A percentile compares a stretch with the other conserved stretches of the same genome.
Conservation (phyloP, 92 coral and sea anemone species). For the Blastomussa wellsi region DNA sequence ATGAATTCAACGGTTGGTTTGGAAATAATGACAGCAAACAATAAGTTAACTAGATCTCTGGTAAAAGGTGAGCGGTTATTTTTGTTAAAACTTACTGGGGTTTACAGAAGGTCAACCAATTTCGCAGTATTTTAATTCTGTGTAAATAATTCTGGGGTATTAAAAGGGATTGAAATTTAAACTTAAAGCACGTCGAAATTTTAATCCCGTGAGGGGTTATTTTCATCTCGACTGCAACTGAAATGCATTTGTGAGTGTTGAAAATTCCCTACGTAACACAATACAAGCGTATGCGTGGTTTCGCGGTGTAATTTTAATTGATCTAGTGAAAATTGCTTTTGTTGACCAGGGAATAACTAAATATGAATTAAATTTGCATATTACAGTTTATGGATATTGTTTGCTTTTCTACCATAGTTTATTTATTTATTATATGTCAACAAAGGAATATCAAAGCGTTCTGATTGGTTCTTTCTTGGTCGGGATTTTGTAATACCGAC, state of each 20-base stretch:
- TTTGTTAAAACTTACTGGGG: background rate
- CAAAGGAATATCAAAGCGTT: too few relatives aligned
- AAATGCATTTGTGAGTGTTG: background rate
- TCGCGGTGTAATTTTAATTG: background rate
- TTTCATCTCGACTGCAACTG: background rate
- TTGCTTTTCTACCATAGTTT: background rate
- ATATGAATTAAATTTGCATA: conserved; percentile 18
- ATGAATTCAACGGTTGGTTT: conserved; percentile 80
- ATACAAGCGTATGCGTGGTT: conserved; percentile 4
- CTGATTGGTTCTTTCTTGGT: too few relatives aligned
- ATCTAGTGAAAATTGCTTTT: background rate
- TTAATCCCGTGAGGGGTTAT: background rate
- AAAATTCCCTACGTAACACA: background rate
- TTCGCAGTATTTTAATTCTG: background rate
- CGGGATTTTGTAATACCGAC: too few relatives aligned
- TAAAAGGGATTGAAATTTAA: background rate
- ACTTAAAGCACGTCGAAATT: background rate
- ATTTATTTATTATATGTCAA: too few relatives aligned
- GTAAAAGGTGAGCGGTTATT: conserved; percentile 62
- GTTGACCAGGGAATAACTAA: background rate
- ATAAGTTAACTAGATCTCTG: conserved; percentile 63
- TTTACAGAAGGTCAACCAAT: background rate
- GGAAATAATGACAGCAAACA: conserved; percentile 58
- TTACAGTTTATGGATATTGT: background rate
- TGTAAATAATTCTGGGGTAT: background rate